phyloP scores from a whole-genome alignment of 2,888 invertebrate genomes.

The Mythimna impura region DNA sequence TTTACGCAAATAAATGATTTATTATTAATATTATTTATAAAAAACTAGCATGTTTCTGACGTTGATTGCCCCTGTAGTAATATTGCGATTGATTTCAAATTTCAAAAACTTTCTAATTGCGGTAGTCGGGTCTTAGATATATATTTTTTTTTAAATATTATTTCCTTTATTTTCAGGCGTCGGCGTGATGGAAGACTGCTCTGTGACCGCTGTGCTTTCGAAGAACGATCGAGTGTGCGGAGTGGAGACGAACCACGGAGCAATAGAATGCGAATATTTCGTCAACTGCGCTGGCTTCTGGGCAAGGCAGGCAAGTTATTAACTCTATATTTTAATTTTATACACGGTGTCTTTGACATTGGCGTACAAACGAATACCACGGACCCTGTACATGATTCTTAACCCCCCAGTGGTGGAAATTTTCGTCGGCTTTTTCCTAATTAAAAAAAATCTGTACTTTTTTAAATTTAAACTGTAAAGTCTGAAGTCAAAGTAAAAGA shows the following conservation, averaged over 20 bases:
- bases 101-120: neutral
- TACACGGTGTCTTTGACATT: no score
- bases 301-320: constrained; percentile 92
- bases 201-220: constrained; percentile 92
- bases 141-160: neutral
- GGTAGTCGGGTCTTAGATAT: neutral
- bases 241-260: constrained; percentile 94
- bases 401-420: no score
- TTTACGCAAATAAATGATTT: neutral
- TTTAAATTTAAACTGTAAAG: no score
- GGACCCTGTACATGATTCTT: no score
- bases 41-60: neutral
- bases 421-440: no score
- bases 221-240: constrained; percentile 92
- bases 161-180: constrained; percentile 90
- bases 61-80: neutral
- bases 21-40: no score
- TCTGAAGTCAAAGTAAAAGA: no score
- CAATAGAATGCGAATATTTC: constrained; percentile 96
- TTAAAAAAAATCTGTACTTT: no score
- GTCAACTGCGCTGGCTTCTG: constrained; percentile 99
- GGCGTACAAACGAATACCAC: no score
- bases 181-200: constrained; percentile 94
- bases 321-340: neutral
- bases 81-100: neutral